These are phyloP conservation scores for Melolontha melolontha DNA, from an alignment of 2,888 invertebrate genomes.

Conservation along the genomic window DNA sequence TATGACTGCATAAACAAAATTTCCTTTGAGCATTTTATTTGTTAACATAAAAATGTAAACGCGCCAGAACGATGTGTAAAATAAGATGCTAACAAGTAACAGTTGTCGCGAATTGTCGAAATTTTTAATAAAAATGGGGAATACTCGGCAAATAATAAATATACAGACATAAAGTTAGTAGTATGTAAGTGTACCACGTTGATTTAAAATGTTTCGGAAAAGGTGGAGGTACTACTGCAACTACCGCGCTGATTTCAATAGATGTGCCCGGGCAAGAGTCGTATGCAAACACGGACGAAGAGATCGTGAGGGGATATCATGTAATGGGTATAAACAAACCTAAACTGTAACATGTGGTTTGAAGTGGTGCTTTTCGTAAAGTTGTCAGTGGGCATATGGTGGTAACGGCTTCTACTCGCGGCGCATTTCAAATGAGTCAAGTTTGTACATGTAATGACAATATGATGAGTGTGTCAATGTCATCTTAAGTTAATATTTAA, in stretches of 20 bases:
- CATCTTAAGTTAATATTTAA: conserved; percentile 38
- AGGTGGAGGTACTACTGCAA: too few relatives aligned
- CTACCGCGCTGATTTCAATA: too few relatives aligned
- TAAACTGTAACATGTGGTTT: conserved; percentile 67
- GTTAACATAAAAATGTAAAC: conserved; percentile 2
- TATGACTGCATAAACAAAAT: not conserved
- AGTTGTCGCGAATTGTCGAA: conserved; percentile 29
- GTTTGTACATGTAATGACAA: conserved; percentile 61
- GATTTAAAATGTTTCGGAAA: too few relatives aligned
- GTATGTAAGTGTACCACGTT: too few relatives aligned
- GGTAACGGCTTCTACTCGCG: conserved; percentile 64
- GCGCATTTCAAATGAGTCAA: conserved; percentile 63
- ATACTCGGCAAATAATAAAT: conserved; percentile 7
- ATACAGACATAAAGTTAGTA: not conserved
- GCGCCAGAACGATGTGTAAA: conserved; percentile 35
- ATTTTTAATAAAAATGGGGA: conserved; percentile 35
- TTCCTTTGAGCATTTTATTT: not conserved
- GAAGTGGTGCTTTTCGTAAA: conserved; percentile 67
- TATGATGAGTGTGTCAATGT: conserved; percentile 59
- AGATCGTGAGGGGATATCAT: conserved; percentile 64
- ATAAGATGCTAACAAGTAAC: conserved; percentile 40
- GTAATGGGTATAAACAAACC: conserved; percentile 65
- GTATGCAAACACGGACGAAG: conserved; percentile 47
- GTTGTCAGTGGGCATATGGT: conserved; percentile 66
- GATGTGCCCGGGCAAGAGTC: conserved; percentile 28